Percentiles rank a stretch among this genome's conserved stretches.
These are phyloP conservation scores for Numenius arquata DNA, from an alignment of 2,113 vertebrate species.

Conservation along the genomic window DNA sequence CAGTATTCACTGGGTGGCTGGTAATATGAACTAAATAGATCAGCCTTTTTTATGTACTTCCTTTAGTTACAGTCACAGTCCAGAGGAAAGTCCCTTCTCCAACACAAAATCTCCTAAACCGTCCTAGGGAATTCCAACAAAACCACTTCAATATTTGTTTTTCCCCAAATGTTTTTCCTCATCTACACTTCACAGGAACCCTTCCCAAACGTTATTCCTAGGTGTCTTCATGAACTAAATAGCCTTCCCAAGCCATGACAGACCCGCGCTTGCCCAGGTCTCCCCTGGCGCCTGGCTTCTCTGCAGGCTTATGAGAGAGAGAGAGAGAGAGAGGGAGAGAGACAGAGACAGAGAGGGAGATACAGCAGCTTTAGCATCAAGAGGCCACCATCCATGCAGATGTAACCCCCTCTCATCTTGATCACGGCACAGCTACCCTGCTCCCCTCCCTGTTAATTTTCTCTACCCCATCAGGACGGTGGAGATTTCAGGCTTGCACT, in stretches of 20 bases:
- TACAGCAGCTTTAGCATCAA: not conserved
- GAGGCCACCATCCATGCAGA: not conserved
- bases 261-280: rapidly evolving
- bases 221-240: not conserved
- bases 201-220: not conserved
- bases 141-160: not conserved
- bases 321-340: not conserved
- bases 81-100: not conserved
- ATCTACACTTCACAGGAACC: not conserved
- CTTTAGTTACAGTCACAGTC: not conserved
- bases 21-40: not conserved
- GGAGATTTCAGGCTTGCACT: not conserved
- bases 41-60: not conserved
- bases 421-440: not conserved
- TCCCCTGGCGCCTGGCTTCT: not conserved
- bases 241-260: not conserved
- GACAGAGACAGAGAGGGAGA: not conserved
- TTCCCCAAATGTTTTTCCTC: not conserved
- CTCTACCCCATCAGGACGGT: not conserved
- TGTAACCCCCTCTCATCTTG: not conserved
- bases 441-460: not conserved
- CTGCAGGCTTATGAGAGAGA: not conserved
- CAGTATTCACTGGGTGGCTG: not conserved
- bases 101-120: not conserved
- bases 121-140: not conserved